Percentiles rank a stretch among this genome's conserved stretches.
phyloP scores from a whole-genome alignment of 2,888 invertebrate genomes.

The Ferrisia virgata region DNA sequence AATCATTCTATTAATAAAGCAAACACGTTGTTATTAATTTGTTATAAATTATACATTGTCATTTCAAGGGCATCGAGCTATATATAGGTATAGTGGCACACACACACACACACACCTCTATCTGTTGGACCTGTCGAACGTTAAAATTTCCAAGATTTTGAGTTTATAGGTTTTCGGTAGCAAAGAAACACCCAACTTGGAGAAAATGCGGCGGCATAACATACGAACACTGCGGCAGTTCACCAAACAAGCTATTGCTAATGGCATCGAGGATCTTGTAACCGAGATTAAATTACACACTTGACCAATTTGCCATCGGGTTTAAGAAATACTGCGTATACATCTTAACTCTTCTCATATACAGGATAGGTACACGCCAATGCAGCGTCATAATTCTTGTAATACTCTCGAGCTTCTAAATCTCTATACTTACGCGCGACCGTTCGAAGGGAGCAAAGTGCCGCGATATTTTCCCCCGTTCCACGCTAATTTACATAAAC shows the following conservation, averaged over 20 bases:
- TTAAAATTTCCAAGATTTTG: not conserved
- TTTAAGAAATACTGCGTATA: not conserved
- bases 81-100: no score
- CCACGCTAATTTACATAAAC: not conserved
- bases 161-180: not conserved
- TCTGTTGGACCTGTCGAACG: not conserved
- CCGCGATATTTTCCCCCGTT: not conserved
- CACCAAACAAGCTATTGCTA: not conserved
- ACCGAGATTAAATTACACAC: not conserved
- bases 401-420: no score
- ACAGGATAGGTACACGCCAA: no score
- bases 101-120: not conserved
- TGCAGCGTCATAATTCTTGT: not conserved
- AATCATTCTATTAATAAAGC: not conserved
- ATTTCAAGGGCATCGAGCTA: not conserved
- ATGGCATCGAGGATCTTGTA: not conserved
- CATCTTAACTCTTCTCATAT: not conserved
- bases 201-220: no score
- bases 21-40: slow-evolving; percentile 7
- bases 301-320: not conserved
- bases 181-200: not conserved
- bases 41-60: slow-evolving; percentile 9
- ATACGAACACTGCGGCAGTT: not conserved
- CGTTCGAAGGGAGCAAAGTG: not conserved
- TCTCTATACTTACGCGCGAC: no score